Conservation (phyloP, 2,797 vertebrate genomes). For the Notolabrus celidotus region DNA sequence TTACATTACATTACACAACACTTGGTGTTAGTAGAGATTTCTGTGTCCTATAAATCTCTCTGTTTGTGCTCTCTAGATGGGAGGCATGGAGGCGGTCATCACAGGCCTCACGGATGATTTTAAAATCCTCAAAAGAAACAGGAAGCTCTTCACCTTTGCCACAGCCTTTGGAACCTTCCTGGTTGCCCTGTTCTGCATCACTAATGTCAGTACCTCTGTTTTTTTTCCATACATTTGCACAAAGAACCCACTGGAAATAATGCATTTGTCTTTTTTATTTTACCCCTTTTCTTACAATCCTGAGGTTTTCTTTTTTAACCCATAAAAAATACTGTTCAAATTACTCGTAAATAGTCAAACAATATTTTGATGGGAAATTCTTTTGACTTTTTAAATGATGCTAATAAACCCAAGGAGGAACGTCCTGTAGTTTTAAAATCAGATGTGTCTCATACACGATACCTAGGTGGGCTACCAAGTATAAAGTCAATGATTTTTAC, state of each 20-base stretch:
- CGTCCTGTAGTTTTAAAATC: not conserved
- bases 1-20: not conserved
- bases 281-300: no score
- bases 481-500: no score
- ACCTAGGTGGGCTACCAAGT: no score
- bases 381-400: not conserved
- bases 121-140: constrained; percentile 92
- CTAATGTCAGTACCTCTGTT: constrained; percentile 89
- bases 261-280: no score
- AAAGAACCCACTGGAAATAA: no score
- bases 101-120: constrained; percentile 96
- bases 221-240: not conserved
- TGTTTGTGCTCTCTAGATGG: constrained; percentile 88
- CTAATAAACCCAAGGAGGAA: no score
- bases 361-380: no score
- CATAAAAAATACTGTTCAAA: no score
- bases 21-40: not conserved
- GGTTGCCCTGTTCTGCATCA: constrained; percentile 92
- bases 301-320: no score
- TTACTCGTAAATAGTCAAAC: no score
- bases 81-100: constrained; percentile 98
- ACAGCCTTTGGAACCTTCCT: constrained; percentile 93
- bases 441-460: not conserved
- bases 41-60: constrained; percentile 4
- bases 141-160: constrained; percentile 94